phyloP scores from a whole-genome alignment of 53 echinoderm and acorn worm genomes.

The Pentamera pediparva region DNA sequence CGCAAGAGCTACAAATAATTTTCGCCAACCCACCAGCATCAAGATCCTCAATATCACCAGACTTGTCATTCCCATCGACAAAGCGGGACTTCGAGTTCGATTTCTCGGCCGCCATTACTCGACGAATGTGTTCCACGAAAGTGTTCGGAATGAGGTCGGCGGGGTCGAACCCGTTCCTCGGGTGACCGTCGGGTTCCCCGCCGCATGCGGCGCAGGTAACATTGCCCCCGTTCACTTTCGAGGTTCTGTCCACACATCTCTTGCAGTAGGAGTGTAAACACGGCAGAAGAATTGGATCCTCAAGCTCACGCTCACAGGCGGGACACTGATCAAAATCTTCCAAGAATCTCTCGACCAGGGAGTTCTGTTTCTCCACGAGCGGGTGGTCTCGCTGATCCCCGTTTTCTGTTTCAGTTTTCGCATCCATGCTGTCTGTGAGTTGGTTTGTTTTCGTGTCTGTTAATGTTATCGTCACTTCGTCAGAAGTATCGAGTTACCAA shows the following conservation, averaged over 20 bases:
- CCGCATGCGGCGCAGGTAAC: slow-evolving; percentile 35
- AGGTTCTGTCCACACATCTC: slow-evolving; percentile 42
- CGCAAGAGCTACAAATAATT: slow-evolving; percentile 61
- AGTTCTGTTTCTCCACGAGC: background rate
- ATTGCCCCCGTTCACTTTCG: slow-evolving; percentile 43
- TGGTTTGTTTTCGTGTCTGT: too few species aligned
- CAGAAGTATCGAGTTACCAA: too few species aligned
- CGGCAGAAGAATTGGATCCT: slow-evolving; percentile 46
- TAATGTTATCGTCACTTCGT: too few species aligned
- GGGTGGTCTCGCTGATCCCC: too few species aligned
- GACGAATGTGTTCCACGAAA: slow-evolving; percentile 11
- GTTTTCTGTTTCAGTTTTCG: too few species aligned
- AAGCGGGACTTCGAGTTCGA: background rate
- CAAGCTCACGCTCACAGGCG: slow-evolving; percentile 47
- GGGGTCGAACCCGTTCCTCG: background rate
- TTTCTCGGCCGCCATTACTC: slow-evolving; percentile 27
- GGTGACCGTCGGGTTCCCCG: slow-evolving; percentile 16
- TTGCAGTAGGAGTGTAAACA: slow-evolving; percentile 53
- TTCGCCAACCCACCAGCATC: slow-evolving; percentile 13
- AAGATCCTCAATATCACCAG: background rate
- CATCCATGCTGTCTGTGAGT: too few species aligned
- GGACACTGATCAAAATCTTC: slow-evolving; percentile 49
- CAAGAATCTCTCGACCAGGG: slow-evolving; percentile 24
- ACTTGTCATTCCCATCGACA: background rate
- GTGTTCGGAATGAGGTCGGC: slow-evolving; percentile 19